Evolutionary conservation across 2,113 vertebrate genomes (phyloP).

Genomic region (Rhinichthys klamathensis): DNA sequence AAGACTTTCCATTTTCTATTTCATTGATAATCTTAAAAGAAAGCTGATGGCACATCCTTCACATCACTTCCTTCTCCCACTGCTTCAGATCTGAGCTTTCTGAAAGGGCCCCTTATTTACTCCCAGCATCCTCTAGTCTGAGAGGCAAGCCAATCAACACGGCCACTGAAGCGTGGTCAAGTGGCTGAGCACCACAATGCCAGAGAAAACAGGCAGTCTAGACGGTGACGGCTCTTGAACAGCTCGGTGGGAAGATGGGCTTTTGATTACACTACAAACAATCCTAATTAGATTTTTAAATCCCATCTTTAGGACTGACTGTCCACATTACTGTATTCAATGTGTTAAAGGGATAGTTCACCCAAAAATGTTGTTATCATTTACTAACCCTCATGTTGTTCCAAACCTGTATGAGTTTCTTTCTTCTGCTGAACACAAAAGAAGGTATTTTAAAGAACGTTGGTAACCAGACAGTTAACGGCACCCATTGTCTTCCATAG

Average conservation of each 20-base stretch:
- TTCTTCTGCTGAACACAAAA: no score
- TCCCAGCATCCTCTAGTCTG: background rate
- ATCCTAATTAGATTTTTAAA: background rate
- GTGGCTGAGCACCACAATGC: slow-evolving; percentile 16
- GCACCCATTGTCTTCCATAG: no score
- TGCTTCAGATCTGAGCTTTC: background rate
- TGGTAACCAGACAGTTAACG: no score
- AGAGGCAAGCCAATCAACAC: background rate
- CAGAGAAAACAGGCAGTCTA: slow-evolving; percentile 16
- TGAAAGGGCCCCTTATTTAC: slow-evolving; percentile 7
- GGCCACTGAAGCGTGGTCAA: slow-evolving; percentile 19
- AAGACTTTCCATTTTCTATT: background rate
- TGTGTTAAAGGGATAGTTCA: no score
- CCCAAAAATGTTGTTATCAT: no score
- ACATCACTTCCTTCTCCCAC: slow-evolving; percentile 33
- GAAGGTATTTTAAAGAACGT: no score
- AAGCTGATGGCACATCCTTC: background rate
- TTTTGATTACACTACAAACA: background rate
- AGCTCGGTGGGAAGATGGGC: background rate
- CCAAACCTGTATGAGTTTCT: no score
- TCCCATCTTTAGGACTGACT: background rate
- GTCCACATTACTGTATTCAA: background rate
- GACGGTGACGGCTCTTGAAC: background rate
- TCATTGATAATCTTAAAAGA: background rate
- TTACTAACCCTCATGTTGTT: no score